These are phyloP conservation scores for Bubo scandiacus DNA, from an alignment of 2,113 vertebrate genomes.

Conservation along the genomic window DNA sequence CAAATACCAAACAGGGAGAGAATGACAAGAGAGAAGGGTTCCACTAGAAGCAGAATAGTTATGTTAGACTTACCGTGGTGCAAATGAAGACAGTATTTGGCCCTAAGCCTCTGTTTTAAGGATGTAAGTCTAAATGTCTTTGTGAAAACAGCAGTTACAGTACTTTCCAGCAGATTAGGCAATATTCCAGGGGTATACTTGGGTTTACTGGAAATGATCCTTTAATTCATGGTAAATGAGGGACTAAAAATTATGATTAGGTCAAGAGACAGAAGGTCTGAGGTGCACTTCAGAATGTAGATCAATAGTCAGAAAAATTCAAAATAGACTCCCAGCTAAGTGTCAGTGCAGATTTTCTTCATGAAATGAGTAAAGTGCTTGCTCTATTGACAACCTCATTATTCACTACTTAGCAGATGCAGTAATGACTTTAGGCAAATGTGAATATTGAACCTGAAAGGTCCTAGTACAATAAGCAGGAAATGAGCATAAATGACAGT, in stretches of 20 bases:
- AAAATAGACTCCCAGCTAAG: constrained; percentile 30
- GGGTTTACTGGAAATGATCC: constrained; percentile 52
- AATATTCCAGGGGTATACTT: constrained; percentile 26
- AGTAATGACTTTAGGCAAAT: constrained; percentile 46
- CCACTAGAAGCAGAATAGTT: not conserved
- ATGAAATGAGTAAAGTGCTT: constrained; percentile 39
- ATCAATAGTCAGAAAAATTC: constrained; percentile 59
- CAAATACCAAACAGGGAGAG: not conserved
- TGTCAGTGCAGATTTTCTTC: constrained; percentile 25
- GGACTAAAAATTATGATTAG: constrained; percentile 32
- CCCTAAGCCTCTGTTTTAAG: not conserved
- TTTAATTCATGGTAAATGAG: constrained; percentile 47
- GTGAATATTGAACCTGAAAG: constrained; percentile 58
- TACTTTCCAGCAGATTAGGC: constrained; percentile 47
- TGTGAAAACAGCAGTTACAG: constrained; percentile 36
- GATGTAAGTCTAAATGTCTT: not conserved
- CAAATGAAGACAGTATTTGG: not conserved
- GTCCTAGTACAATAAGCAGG: not conserved
- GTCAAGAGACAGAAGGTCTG: constrained; percentile 44
- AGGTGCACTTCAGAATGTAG: constrained; percentile 29
- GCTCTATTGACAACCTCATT: constrained; percentile 43
- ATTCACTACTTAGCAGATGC: constrained; percentile 50
- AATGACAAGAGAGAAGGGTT: not conserved
- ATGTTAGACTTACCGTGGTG: not conserved
- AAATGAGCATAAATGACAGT: constrained; percentile 11